phyloP scores from a whole-genome alignment of 2,113 vertebrate species.

The Serinus canaria region DNA sequence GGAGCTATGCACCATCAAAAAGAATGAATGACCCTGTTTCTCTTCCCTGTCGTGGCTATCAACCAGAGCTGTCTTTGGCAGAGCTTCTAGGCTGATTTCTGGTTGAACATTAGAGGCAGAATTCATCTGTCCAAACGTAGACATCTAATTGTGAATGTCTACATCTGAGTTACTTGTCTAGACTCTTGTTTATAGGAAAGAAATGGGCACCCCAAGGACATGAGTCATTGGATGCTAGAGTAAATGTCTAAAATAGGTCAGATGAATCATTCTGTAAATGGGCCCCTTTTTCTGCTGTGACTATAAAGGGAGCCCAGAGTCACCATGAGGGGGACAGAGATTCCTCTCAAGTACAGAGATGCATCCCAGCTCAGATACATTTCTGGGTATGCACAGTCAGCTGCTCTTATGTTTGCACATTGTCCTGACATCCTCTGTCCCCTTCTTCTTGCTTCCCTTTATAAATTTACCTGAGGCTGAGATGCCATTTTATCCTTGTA shows the following conservation, averaged over 20 bases:
- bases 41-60: slow-evolving; percentile 32
- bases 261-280: slow-evolving; percentile 59
- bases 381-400: background rate
- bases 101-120: slow-evolving; percentile 14
- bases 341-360: background rate
- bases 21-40: slow-evolving; percentile 49
- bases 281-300: slow-evolving; percentile 7
- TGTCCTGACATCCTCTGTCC: background rate
- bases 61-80: slow-evolving; percentile 46
- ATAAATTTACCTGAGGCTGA: background rate
- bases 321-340: background rate
- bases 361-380: background rate
- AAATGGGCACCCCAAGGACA: slow-evolving; percentile 61
- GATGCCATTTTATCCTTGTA: background rate
- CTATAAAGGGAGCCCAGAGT: slow-evolving; percentile 4
- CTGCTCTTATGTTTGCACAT: background rate
- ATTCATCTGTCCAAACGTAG: slow-evolving; percentile 53
- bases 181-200: slow-evolving; percentile 68
- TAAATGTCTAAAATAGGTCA: slow-evolving; percentile 59
- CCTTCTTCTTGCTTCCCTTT: background rate
- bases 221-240: slow-evolving; percentile 61
- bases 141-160: slow-evolving; percentile 60
- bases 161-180: slow-evolving; percentile 62
- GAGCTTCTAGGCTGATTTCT: slow-evolving; percentile 42
- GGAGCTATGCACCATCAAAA: slow-evolving; percentile 1